Conservation (phyloP, 2,888 invertebrate species). For the Blera fallax region DNA sequence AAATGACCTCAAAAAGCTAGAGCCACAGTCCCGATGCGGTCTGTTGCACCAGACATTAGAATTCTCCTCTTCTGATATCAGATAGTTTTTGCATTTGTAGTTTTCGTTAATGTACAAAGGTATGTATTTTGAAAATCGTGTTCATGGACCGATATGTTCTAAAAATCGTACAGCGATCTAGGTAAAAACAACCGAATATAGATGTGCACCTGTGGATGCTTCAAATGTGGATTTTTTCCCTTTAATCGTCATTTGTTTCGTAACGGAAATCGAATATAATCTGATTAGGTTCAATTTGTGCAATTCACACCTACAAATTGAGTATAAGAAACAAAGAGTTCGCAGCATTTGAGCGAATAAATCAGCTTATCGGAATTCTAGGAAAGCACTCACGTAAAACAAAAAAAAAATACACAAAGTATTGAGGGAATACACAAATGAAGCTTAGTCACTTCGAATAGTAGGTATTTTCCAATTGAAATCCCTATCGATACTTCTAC, state of each 20-base stretch:
- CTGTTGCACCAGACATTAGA: no score
- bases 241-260: background rate
- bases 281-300: background rate
- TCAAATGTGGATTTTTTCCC: background rate
- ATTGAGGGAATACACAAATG: background rate
- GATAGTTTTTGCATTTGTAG: no score
- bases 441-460: background rate
- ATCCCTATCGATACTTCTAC: background rate
- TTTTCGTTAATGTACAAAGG: no score
- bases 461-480: background rate
- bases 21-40: no score
- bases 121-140: no score
- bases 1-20: no score
- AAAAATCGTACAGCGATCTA: no score
- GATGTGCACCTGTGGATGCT: no score
- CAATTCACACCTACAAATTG: background rate
- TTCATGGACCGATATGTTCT: no score
- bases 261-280: background rate
- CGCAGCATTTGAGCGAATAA: background rate
- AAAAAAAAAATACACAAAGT: background rate
- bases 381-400: background rate
- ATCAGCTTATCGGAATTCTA: background rate
- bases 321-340: background rate
- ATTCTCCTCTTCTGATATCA: no score
- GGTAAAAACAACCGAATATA: no score